Evolutionary conservation across 1,140 invertebrate species (phyloP).

Genomic region (Cherax destructor): DNA sequence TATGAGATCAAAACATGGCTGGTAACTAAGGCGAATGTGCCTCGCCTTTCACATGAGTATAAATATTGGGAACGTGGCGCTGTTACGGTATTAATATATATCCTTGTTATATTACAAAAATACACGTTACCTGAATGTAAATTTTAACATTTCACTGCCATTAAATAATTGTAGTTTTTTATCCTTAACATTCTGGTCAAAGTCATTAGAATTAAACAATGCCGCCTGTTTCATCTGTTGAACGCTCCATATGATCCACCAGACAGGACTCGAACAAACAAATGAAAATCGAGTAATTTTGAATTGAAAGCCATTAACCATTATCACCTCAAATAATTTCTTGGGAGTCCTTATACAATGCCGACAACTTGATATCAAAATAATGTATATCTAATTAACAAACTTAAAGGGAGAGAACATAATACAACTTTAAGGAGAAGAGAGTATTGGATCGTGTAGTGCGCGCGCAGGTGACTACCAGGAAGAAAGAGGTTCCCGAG

Average conservation of each 20-base stretch:
- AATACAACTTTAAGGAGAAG: neutral
- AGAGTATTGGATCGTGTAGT: constrained; percentile 14
- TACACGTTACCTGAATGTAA: too few relatives aligned
- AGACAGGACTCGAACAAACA: neutral
- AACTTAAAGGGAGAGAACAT: neutral
- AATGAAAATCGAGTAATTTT: neutral
- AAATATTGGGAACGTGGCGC: too few relatives aligned
- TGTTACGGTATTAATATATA: too few relatives aligned
- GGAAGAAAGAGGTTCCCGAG: constrained; percentile 13
- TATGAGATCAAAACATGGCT: too few relatives aligned
- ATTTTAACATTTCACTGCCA: too few relatives aligned
- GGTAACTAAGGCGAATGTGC: too few relatives aligned
- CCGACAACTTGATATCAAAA: neutral
- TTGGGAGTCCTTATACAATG: neutral
- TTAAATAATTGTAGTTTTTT: too few relatives aligned
- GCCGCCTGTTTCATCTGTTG: neutral
- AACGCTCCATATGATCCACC: neutral
- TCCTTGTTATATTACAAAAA: too few relatives aligned
- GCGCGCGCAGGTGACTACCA: constrained; percentile 31
- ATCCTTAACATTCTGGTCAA: neutral
- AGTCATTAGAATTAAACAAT: neutral
- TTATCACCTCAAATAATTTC: neutral
- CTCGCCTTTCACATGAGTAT: too few relatives aligned
- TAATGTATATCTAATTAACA: neutral
- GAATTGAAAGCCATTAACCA: neutral